Base-by-base conservation (phyloP, 92 coral and sea anemone species). In the Porites evermanni region DNA sequence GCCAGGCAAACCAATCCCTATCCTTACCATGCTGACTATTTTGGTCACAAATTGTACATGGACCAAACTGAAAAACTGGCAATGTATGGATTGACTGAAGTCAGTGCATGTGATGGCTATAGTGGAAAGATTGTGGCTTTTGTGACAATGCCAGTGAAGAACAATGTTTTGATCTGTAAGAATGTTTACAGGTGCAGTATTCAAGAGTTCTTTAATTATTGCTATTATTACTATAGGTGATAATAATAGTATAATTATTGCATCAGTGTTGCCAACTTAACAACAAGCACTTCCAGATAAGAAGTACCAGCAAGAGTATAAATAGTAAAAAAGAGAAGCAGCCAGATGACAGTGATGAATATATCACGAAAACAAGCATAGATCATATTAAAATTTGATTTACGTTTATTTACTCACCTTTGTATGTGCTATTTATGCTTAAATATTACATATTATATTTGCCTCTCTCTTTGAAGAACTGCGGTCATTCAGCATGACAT, bases 131-230 rank as follows among this genome's bases (percentile, higher is more conserved):
- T 89, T 76, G 85, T 88, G 60, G 92, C 88, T 53, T 84, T 89
- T 85, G 91, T 89, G 19, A 72, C 91, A 83, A 91, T 87, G 91
- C 91, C 91, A 91, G 78, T 91, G n/a, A 91, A 91, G 77, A 87
- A 91, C 77, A 91, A 91, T 53, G 64, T 87, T n/a, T 74, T 82
- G 63, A 87, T 91, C 17, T 82, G 85, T 53, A 84, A 86, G 87
- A 74, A 89, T 66, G 81, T 88, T 74, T 92, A 84, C 88, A 88
- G 92, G 94, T 91, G 66, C 66, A 17, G 47, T 38, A 38, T 38
- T 67, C 6, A 32, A 13, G 4, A 13, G 3, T 54, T 11, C 8
- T 24, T 74, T 53, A 18, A 2, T 17, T 1, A 52, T 18, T 74
- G 64, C 14, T 5, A 72, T 51, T 52, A 53, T 75, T 58, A 75